A percentile compares a stretch with the other conserved stretches of the same genome.
Evolutionary conservation across 2,113 vertebrate species (phyloP).

Genomic region (Eublepharis macularius): DNA sequence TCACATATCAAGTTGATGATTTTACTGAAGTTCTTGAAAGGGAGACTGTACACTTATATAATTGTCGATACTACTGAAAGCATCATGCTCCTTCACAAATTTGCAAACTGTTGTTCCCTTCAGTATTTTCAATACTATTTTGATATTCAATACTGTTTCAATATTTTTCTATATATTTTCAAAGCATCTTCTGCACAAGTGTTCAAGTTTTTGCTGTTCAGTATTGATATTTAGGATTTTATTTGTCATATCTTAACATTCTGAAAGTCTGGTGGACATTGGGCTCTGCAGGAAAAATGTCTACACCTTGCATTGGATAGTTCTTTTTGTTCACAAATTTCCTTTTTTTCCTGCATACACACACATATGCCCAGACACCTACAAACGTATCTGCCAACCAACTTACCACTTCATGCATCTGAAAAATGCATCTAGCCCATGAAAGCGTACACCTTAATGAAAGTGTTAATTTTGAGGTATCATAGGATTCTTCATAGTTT

Average conservation of each 20-base stretch:
- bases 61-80: not conserved
- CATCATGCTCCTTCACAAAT: conserved; percentile 9
- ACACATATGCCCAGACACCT: too few relatives aligned
- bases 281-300: too few relatives aligned
- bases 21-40: conserved; percentile 23
- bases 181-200: not conserved
- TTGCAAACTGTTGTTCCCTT: conserved; percentile 13
- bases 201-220: not conserved
- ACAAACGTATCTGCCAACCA: too few relatives aligned
- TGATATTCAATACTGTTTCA: not conserved
- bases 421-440: not conserved
- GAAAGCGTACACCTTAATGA: not conserved
- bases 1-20: not conserved
- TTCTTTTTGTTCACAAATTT: not conserved
- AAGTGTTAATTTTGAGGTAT: not conserved
- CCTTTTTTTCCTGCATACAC: too few relatives aligned
- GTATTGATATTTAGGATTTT: not conserved
- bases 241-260: not conserved
- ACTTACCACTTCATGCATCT: too few relatives aligned
- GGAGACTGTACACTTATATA: conserved; percentile 8
- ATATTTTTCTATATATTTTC: not conserved
- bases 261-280: not conserved
- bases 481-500: not conserved
- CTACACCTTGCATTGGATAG: not conserved
- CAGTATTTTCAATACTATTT: not conserved